Evolutionary conservation across 2,113 vertebrate genomes (phyloP).

Genomic region (Eptesicus fuscus): DNA sequence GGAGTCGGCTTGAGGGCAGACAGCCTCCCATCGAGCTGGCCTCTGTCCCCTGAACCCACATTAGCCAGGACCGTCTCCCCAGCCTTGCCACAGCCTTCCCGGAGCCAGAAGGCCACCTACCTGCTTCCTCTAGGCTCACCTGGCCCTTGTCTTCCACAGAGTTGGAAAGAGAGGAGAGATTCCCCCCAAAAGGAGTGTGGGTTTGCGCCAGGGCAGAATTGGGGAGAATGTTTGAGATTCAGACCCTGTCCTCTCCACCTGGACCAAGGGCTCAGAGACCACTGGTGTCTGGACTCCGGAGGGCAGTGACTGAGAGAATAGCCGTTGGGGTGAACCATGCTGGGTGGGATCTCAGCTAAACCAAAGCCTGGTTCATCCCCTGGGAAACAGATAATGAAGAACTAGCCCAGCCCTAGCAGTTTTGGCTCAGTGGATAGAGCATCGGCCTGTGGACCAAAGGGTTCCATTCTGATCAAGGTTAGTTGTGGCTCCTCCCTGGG

Average conservation of each 20-base stretch:
- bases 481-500: too few relatives aligned
- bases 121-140: neutral
- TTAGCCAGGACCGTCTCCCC: neutral
- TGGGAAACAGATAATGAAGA: too few relatives aligned
- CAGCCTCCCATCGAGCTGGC: neutral
- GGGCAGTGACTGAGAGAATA: neutral
- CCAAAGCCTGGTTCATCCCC: neutral
- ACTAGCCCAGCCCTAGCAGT: neutral
- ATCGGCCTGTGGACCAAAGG: too few relatives aligned
- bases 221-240: neutral
- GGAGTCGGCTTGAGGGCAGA: neutral
- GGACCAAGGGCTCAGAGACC: neutral
- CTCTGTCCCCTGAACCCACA: neutral
- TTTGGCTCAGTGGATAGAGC: too few relatives aligned
- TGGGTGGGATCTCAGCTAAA: neutral
- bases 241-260: neutral
- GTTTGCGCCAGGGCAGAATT: neutral
- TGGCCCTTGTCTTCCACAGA: neutral
- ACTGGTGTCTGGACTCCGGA: neutral
- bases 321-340: neutral
- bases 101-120: neutral
- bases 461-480: too few relatives aligned
- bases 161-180: neutral
- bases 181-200: neutral
- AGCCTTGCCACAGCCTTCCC: neutral